Evolutionary conservation across 1,140 invertebrate species (phyloP).

Genomic region (Eupristina koningsbergeri): DNA sequence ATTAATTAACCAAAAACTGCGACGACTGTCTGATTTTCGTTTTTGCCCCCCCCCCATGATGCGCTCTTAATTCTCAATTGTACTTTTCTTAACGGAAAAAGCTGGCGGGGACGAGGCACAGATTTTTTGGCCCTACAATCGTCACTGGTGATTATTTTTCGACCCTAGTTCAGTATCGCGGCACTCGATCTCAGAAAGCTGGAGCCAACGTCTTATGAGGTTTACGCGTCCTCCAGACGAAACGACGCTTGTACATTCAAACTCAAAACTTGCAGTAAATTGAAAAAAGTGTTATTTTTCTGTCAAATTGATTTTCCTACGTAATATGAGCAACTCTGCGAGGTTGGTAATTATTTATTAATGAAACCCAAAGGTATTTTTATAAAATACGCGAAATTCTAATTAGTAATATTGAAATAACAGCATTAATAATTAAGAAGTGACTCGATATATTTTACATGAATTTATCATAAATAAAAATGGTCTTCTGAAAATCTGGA

Average conservation of each 20-base stretch:
- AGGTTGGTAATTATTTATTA: no score
- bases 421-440: no score
- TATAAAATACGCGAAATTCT: no score
- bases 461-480: no score
- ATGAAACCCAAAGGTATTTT: no score
- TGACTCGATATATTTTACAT: no score
- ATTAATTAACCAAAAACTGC: slow-evolving; percentile 69
- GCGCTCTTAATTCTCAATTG: slow-evolving; percentile 39
- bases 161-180: background rate
- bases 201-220: background rate
- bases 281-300: background rate
- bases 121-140: no score
- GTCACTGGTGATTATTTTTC: background rate
- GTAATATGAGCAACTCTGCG: no score
- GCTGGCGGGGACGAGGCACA: background rate
- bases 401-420: no score
- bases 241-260: background rate
- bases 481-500: no score
- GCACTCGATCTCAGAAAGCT: slow-evolving; percentile 4
- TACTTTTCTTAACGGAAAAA: slow-evolving; percentile 36
- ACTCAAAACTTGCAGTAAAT: background rate
- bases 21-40: slow-evolving; percentile 21
- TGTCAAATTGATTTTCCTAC: no score
- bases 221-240: slow-evolving; percentile 5
- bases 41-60: background rate